Evolutionary conservation across 2,797 vertebrate genomes (phyloP).

Genomic region (Cyprinodon diabolis): DNA sequence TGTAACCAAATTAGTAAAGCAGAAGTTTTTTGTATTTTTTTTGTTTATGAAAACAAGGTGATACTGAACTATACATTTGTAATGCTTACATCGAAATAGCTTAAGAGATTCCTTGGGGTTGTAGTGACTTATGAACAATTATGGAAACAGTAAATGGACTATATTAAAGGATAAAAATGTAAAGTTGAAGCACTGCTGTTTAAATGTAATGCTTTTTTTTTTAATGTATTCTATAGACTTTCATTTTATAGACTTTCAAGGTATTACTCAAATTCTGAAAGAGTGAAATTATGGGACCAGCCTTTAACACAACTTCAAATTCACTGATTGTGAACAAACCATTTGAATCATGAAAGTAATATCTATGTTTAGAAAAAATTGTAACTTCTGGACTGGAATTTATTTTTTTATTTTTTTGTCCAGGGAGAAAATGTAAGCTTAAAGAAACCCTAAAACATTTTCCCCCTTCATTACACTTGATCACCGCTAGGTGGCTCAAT

Average conservation of each 20-base stretch:
- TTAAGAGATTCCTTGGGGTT: background rate
- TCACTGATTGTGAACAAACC: background rate
- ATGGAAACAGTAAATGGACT: background rate
- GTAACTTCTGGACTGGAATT: background rate
- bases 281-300: no score
- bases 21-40: background rate
- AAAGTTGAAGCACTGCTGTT: background rate
- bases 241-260: background rate
- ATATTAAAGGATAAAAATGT: background rate
- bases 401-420: background rate
- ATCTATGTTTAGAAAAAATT: background rate
- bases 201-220: background rate
- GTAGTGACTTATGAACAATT: background rate
- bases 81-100: background rate
- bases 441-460: background rate
- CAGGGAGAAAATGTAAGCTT: background rate
- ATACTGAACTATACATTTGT: background rate
- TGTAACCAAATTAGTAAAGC: background rate
- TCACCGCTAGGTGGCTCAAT: conserved; percentile 35
- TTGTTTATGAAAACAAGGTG: background rate
- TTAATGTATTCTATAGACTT: background rate
- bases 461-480: background rate
- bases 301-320: background rate
- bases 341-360: background rate
- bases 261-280: background rate